Evolutionary conservation across 2,113 vertebrate genomes (phyloP), one percentile per base, ranked within the genome.

Genomic region (Passer domesticus): DNA sequence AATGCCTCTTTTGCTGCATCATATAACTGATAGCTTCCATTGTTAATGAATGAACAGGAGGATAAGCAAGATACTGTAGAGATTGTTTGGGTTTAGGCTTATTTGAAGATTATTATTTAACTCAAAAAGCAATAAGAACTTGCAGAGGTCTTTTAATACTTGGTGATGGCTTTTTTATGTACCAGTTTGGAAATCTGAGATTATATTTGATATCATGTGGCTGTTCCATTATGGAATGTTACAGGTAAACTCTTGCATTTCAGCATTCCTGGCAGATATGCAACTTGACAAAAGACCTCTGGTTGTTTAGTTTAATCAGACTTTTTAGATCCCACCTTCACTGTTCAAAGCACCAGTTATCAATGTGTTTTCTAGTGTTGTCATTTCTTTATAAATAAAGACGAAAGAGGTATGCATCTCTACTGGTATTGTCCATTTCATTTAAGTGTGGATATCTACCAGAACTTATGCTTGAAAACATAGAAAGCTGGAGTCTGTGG

Each of bases 351-450:
- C 56, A 59, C 56, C 6, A 2, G 97, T 95, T 98, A 98, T 97
- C 94, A 87, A 95, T 97, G 96, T 98, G 96, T 98, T 98, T 98
- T 98, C 96, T 98, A 98, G 98, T 98, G 96, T 97, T 97, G 97
- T 98, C 96, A 97, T 93, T 97, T 97, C 96, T 98, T 98, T 98
- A 95, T 97, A 98, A 98, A 98, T 98, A 98, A 98, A 98, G 93
- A 95, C 2, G 3, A 94, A 68, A 79, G 97, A 94, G 64, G 92
- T 94, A 89, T 90, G 64, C 89, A 95, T 95, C 90, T 84, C 83
- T 43, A 10, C 94, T 96, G 85, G 56, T 89, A 90, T 95, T 82
- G 85, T 96, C 80, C 21, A 93, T 97, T 97, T 95, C 94, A 94
- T 96, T 95, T 73, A 91, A 78, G 81, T 16, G 33, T 75, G 75